Evolutionary conservation across 2,113 vertebrate species (phyloP).

Genomic region (Thunnus thynnus): DNA sequence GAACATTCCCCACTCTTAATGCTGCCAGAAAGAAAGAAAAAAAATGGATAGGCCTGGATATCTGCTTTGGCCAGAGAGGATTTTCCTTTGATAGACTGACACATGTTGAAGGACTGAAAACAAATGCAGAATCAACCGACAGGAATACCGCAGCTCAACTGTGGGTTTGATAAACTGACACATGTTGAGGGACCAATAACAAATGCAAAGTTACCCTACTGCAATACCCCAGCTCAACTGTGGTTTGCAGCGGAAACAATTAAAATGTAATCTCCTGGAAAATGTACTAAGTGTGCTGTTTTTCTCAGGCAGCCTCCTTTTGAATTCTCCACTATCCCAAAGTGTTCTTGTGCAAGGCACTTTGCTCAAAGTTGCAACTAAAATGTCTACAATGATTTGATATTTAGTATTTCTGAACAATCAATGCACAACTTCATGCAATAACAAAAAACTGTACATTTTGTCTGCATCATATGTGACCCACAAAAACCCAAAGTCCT

Average conservation of each 20-base stretch:
- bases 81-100: slow-evolving; percentile 1
- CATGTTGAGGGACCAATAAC: background rate
- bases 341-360: background rate
- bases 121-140: background rate
- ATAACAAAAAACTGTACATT: slow-evolving; percentile 13
- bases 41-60: background rate
- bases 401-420: background rate
- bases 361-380: background rate
- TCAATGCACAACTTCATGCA: background rate
- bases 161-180: background rate
- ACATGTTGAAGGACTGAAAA: background rate
- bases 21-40: background rate
- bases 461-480: background rate
- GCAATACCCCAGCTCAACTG: background rate
- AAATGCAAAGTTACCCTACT: background rate
- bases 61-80: background rate
- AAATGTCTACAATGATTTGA: background rate
- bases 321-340: background rate
- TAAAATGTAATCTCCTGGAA: background rate
- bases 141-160: background rate
- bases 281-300: background rate
- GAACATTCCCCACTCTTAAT: slow-evolving; percentile 47
- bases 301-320: background rate
- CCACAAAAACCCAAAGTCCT: background rate
- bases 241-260: too few relatives aligned